phyloP scores from a whole-genome alignment of 2,797 vertebrate species.

The Stomatorhinus walkeri region DNA sequence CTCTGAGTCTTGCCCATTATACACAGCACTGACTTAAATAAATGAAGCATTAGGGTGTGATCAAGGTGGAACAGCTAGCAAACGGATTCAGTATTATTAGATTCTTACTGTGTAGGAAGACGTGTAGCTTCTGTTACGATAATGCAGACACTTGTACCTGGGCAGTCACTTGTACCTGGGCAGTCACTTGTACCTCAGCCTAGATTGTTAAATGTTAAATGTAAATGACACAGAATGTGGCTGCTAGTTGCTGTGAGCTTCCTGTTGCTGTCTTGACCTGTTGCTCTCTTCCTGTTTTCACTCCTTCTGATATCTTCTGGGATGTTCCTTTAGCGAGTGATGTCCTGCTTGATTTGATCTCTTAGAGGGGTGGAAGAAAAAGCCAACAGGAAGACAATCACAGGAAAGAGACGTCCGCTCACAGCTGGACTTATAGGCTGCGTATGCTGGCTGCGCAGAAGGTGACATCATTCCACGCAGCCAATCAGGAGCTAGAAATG shows the following conservation, averaged over 20 bases:
- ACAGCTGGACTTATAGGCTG: slow-evolving; percentile 11
- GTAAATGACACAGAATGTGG: background rate
- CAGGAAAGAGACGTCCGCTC: slow-evolving; percentile 49
- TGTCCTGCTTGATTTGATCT: slow-evolving; percentile 43
- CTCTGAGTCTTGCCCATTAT: background rate
- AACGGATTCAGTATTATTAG: background rate
- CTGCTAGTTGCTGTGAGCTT: background rate
- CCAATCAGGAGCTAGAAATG: slow-evolving; percentile 23
- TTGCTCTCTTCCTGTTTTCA: slow-evolving; percentile 32
- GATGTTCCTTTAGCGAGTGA: slow-evolving; percentile 24
- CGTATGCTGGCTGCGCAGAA: slow-evolving; percentile 10
- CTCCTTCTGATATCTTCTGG: background rate
- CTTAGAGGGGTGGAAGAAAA: slow-evolving; percentile 26
- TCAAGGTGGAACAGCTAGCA: background rate
- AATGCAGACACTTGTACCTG: background rate
- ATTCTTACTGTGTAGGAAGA: background rate
- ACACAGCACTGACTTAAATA: background rate
- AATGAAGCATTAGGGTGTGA: background rate
- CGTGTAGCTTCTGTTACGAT: background rate
- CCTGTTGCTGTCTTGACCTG: slow-evolving; percentile 32
- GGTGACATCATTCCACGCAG: slow-evolving; percentile 18
- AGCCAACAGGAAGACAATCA: slow-evolving; percentile 33
- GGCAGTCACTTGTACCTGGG: background rate
- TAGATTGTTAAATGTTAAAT: background rate
- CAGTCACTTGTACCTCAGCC: background rate